phyloP scores from a whole-genome alignment of 1,140 invertebrate genomes.

The Heliconius hermathena region DNA sequence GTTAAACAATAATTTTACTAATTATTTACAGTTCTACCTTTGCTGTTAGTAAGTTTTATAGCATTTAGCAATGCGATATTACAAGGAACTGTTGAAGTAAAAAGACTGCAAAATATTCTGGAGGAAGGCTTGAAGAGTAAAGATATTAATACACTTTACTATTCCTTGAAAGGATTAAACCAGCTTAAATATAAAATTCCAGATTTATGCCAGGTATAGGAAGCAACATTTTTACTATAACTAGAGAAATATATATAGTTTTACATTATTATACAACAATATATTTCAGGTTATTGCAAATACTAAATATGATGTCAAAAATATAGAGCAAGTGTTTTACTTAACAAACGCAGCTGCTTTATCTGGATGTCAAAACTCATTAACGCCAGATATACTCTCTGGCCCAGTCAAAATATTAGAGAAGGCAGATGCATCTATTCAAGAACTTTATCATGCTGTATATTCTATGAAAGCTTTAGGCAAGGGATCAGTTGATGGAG shows the following conservation, averaged over 20 bases:
- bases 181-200: conserved; percentile 68
- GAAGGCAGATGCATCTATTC: conserved; percentile 63
- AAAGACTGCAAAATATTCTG: conserved; percentile 69
- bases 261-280: not conserved
- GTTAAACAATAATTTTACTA: conserved; percentile 24
- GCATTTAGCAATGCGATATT: conserved; percentile 67
- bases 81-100: conserved; percentile 72
- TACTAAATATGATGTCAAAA: conserved; percentile 65
- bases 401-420: conserved; percentile 60
- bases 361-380: conserved; percentile 65
- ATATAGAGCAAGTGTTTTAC: conserved; percentile 74
- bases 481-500: conserved; percentile 75
- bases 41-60: conserved; percentile 57
- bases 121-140: conserved; percentile 70
- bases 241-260: not conserved
- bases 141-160: conserved; percentile 68
- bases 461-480: conserved; percentile 72
- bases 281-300: conserved; percentile 59
- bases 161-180: conserved; percentile 70
- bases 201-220: conserved; percentile 72
- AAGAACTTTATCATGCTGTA: conserved; percentile 72
- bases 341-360: conserved; percentile 64
- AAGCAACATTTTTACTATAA: not conserved
- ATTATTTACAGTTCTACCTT: conserved; percentile 57
- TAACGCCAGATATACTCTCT: conserved; percentile 62